A percentile compares a stretch with the other conserved stretches of the same genome.
Evolutionary conservation across 2,113 vertebrate species (phyloP).

Genomic region (Dromiciops gliroides): DNA sequence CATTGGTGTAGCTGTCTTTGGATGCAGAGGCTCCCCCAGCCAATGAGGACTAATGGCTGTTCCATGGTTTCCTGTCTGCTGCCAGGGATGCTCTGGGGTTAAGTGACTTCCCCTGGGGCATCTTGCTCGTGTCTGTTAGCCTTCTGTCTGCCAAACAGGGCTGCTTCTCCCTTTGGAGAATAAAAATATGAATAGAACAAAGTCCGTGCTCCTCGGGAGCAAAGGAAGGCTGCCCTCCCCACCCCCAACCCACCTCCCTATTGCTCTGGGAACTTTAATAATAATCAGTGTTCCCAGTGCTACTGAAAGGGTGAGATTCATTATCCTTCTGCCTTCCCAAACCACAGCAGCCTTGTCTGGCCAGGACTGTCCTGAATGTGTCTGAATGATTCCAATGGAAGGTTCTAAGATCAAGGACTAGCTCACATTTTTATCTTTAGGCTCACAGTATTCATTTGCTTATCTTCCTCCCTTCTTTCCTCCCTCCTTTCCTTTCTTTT

Average conservation of each 20-base stretch:
- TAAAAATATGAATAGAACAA: background rate
- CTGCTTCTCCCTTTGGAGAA: background rate
- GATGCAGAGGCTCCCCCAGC: background rate
- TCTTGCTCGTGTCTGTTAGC: background rate
- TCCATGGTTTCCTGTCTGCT: background rate
- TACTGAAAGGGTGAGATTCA: background rate
- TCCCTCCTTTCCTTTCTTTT: fast-evolving
- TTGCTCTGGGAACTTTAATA: background rate
- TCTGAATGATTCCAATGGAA: background rate
- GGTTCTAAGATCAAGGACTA: background rate
- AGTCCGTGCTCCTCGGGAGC: background rate
- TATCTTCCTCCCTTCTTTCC: fast-evolving
- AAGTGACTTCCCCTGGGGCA: background rate
- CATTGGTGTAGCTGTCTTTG: background rate
- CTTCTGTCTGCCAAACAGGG: background rate
- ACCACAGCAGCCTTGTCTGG: background rate
- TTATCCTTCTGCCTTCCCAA: background rate
- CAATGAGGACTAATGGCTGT: background rate
- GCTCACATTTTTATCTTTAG: background rate
- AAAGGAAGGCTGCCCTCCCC: background rate
- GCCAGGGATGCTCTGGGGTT: background rate
- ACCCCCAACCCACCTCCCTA: background rate
- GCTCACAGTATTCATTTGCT: background rate
- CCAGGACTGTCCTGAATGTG: background rate
- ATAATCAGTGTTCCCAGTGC: background rate